Conservation (phyloP, 2,797 vertebrate species). For the Benthosema pterotum region DNA sequence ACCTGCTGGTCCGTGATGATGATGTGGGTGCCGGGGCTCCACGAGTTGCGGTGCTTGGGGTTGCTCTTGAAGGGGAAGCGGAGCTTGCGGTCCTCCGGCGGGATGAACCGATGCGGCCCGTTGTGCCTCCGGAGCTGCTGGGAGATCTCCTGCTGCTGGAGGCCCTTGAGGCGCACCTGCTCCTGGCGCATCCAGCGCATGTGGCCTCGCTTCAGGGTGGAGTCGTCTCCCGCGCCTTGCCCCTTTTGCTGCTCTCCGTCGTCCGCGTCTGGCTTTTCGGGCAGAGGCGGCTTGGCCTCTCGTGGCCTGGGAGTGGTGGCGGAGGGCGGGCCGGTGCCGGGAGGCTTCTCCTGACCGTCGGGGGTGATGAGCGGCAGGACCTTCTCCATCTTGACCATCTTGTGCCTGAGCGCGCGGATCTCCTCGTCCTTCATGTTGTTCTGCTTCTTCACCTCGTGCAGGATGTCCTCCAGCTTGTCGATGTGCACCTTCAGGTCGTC, state of each 20-base stretch:
- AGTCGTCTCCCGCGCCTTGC: constrained; percentile 82
- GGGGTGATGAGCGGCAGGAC: constrained; percentile 91
- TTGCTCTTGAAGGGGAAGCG: constrained; percentile 99
- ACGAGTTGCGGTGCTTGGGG: constrained; percentile 95
- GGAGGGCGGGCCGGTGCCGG: neutral
- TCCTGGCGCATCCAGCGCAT: constrained; percentile 96
- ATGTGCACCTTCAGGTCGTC: constrained; percentile 97
- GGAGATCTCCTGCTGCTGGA: constrained; percentile 96
- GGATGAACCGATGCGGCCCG: constrained; percentile 94
- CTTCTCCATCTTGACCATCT: constrained; percentile 99
- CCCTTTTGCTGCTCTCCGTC: constrained; percentile 79
- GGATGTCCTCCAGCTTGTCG: constrained; percentile 96
- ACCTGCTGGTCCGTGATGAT: constrained; percentile 96
- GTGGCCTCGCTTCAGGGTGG: constrained; percentile 84
- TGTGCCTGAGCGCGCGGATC: constrained; percentile 92
- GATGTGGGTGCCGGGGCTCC: constrained; percentile 97
- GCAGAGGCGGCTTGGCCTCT: constrained; percentile 63
- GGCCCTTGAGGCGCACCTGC: constrained; percentile 91
- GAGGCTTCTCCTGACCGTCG: constrained; percentile 64
- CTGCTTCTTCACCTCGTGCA: constrained; percentile 97
- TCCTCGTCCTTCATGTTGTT: constrained; percentile 99
- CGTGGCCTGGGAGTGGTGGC: constrained; percentile 49
- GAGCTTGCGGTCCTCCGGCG: constrained; percentile 95
- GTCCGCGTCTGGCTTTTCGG: constrained; percentile 59
- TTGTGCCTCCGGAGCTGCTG: constrained; percentile 93